These are phyloP conservation scores for Imbricaverruca yamaguchii DNA, from an alignment of 2,888 invertebrate species.

Conservation along the genomic window DNA sequence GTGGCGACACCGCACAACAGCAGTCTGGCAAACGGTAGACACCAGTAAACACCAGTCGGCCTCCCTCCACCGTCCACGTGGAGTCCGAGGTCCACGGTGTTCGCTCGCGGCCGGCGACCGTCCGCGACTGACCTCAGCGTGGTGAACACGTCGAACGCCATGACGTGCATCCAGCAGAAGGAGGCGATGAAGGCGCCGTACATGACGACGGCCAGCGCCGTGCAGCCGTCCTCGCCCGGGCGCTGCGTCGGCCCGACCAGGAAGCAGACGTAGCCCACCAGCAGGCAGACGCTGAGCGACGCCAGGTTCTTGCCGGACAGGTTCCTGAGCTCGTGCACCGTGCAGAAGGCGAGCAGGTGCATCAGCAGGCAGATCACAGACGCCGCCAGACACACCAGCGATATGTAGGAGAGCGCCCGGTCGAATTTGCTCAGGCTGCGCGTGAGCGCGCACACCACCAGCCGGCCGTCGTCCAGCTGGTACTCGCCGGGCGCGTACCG, in stretches of 20 bases:
- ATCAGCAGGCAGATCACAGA: conserved; percentile 45
- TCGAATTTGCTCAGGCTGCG: conserved; percentile 38
- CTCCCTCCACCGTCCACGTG: too few species aligned
- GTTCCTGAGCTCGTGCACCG: conserved; percentile 46
- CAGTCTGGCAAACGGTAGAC: too few species aligned
- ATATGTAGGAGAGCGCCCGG: conserved; percentile 42
- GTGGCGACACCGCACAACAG: too few species aligned
- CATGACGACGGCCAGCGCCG: conserved; percentile 43
- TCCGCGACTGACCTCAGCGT: conserved; percentile 37
- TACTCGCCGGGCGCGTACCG: conserved; percentile 39
- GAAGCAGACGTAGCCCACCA: conserved; percentile 46
- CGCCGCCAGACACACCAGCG: conserved; percentile 44
- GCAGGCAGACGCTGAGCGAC: conserved; percentile 46
- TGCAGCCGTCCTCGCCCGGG: conserved; percentile 38
- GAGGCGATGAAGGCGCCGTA: conserved; percentile 49
- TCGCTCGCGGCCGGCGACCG: too few species aligned
- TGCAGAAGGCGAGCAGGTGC: conserved; percentile 44
- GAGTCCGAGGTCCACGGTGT: too few species aligned
- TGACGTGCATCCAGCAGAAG: conserved; percentile 50
- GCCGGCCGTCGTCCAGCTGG: conserved; percentile 38
- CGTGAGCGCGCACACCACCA: conserved; percentile 40
- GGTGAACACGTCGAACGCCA: conserved; percentile 48
- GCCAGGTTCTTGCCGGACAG: conserved; percentile 49
- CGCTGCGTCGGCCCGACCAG: conserved; percentile 41
- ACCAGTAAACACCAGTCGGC: too few species aligned